Evolutionary conservation across 2,113 vertebrate genomes (phyloP), one percentile per base, ranked within the genome.

Genomic region (Barbus barbus): DNA sequence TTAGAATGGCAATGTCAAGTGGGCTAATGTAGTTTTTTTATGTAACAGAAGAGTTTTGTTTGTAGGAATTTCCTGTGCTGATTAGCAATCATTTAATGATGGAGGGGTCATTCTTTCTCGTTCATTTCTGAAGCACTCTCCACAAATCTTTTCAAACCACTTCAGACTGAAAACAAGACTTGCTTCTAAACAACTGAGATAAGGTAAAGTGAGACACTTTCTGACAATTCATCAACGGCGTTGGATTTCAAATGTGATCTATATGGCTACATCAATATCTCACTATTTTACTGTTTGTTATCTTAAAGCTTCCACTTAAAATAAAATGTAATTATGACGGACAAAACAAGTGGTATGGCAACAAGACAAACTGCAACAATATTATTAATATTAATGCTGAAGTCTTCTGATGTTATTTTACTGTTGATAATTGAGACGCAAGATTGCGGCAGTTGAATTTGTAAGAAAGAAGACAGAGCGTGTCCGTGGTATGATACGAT

Each of bases 1-100:
- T 60, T 67, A 77, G 60, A 75, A 65, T 14, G 41, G 82, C 67
- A 58, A 13, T 78, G 53, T 84, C 71, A 84, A 81, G 61, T 71
- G 31, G 48, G n/a, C n/a, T 60, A 61, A 77, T n/a, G 73, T 9
- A n/a, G n/a, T 13, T 28, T 53, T 69, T 69, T 81, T 69, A 8
- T 76, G 58, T 81, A 36, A 58, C 63, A 48, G 61, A 71, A 13
- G 24, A 56, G 18, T 26, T 44, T 72, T 33, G 38, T 48, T 58
- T 82, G 48, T 44, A 44, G 74, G 84, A 13, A 41, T 26, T 72
- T 73, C 58, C 33, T 83, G 38, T 44, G 53, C 41, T 63, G 41
- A 63, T 63, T 41, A 83, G 56, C 31, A 31, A 65, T 22, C 36
- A 74, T 83, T 79, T 33, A 67, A 26, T 67, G 31, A 33, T 65